Conservation (phyloP, 2,113 vertebrate genomes). For the Falcunculus frontatus region DNA sequence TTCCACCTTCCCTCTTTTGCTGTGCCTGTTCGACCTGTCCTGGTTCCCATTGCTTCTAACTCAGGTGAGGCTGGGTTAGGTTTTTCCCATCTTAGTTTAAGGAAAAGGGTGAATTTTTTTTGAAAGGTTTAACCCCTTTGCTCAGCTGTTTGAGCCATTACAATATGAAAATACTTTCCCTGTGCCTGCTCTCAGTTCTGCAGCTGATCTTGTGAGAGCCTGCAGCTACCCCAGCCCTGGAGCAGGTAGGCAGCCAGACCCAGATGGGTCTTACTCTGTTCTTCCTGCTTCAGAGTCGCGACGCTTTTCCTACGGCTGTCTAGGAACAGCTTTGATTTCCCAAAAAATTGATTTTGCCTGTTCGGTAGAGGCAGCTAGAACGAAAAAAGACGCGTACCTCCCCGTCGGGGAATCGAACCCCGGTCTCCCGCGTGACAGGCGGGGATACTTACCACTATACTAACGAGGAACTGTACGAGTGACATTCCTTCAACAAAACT, state of each 20-base stretch:
- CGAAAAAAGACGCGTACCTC: rapidly evolving
- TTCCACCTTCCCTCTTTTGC: not conserved
- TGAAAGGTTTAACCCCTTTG: not conserved
- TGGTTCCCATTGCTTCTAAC: not conserved
- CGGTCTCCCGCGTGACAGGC: constrained; percentile 68
- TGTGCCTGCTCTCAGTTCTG: rapidly evolving
- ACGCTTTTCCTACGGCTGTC: rapidly evolving
- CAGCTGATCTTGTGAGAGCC: rapidly evolving
- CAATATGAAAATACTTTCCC: not conserved
- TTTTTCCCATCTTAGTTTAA: not conserved
- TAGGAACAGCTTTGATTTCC: not conserved
- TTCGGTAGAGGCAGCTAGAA: rapidly evolving
- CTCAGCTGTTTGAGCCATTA: not conserved
- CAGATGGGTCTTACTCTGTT: rapidly evolving
- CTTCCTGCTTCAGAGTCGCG: rapidly evolving
- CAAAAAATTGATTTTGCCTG: rapidly evolving
- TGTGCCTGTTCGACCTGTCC: rapidly evolving
- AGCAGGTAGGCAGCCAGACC: rapidly evolving
- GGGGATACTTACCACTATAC: constrained; percentile 67
- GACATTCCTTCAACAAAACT: rapidly evolving
- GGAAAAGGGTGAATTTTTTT: not conserved
- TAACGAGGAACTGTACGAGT: not conserved
- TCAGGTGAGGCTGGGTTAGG: not conserved
- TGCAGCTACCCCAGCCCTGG: rapidly evolving
- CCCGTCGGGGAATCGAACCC: constrained; percentile 60